Conservation (phyloP, 2,888 invertebrate species). For the Limnephilus marmoratus region DNA sequence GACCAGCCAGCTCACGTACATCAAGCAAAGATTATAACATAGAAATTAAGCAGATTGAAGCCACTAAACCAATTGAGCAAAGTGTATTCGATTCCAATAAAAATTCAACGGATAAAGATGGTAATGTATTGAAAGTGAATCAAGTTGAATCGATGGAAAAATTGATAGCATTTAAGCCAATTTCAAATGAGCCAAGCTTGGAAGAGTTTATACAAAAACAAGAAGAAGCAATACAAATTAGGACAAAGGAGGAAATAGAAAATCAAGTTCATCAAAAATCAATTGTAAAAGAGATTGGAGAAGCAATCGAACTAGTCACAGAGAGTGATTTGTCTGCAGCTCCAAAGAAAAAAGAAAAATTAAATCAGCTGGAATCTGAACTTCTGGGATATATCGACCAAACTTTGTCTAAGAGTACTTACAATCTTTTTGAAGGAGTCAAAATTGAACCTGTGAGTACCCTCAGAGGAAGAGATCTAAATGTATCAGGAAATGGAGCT, state of each 20-base stretch:
- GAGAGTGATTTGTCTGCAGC: conserved; percentile 39
- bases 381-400: conserved; percentile 79
- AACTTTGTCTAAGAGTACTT: conserved; percentile 76
- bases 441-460: conserved; percentile 72
- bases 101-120: not conserved
- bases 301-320: conserved; percentile 55
- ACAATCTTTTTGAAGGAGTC: conserved; percentile 79
- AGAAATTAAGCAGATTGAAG: not conserved
- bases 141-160: not conserved
- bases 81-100: not conserved
- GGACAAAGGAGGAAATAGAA: conserved; percentile 61
- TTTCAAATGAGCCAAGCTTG: conserved; percentile 3
- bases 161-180: not conserved
- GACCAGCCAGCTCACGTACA: conserved; percentile 40
- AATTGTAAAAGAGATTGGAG: conserved; percentile 42
- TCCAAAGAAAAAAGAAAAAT: conserved; percentile 33
- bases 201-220: conserved; percentile 68
- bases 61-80: not conserved
- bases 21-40: conserved; percentile 17
- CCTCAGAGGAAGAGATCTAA: conserved; percentile 54
- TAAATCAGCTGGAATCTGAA: conserved; percentile 73
- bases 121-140: not conserved
- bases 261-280: conserved; percentile 66
- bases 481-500: conserved; percentile 65
- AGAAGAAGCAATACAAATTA: conserved; percentile 44